Evolutionary conservation across 64 coral and sea anemone genomes (phyloP).

Genomic region (Anthopleura sola): DNA sequence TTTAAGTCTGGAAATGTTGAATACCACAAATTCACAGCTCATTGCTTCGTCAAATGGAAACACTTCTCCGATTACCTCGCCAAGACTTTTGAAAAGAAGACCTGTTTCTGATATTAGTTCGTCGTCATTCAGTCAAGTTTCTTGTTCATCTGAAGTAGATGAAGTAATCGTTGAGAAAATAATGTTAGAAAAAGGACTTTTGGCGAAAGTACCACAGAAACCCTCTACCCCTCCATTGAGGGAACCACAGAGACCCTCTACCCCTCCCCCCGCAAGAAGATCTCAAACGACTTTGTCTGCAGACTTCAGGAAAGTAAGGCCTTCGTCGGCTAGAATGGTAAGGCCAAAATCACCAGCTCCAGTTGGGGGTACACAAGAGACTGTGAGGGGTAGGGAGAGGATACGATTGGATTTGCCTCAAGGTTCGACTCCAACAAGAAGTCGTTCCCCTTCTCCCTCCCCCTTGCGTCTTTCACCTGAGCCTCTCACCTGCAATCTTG

Average conservation of each 20-base stretch:
- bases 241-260: background rate
- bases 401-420: conserved; percentile 11
- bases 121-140: background rate
- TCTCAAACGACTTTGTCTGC: background rate
- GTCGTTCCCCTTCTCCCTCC: conserved; percentile 3
- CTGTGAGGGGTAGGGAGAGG: background rate
- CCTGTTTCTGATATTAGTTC: conserved; percentile 9
- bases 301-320: conserved; percentile 1
- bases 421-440: background rate
- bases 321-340: background rate
- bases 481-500: background rate
- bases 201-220: background rate
- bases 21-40: background rate
- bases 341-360: background rate
- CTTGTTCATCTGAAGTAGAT: background rate
- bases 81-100: background rate
- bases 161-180: background rate
- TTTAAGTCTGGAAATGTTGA: too few relatives aligned
- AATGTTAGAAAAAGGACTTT: background rate
- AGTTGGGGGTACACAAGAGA: too few relatives aligned
- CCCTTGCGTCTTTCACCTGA: conserved; percentile 5
- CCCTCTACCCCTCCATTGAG: background rate
- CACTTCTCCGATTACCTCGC: background rate
- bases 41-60: background rate
- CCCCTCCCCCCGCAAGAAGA: conserved; percentile 9